Percentiles rank a stretch among this genome's conserved stretches.
phyloP scores from a whole-genome alignment of 2,888 invertebrate species.

The Pachymerium ferrugineum region DNA sequence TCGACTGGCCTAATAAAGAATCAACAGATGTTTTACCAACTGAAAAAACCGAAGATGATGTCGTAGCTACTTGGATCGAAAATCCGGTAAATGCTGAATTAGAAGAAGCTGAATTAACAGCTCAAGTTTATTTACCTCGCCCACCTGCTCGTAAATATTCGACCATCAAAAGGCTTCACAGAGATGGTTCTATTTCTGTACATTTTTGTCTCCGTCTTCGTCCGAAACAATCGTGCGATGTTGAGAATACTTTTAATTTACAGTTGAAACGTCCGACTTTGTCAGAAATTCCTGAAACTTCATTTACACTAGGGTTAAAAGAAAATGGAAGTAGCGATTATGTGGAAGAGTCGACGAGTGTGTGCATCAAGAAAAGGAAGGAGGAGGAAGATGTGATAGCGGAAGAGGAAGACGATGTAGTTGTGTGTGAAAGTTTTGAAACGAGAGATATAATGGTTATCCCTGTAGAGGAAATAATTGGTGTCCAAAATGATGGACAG shows the following conservation, averaged over 20 bases:
- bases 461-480: no score
- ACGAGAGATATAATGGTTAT: no score
- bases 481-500: not conserved
- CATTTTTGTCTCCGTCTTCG: not conserved
- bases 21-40: not conserved
- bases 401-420: not conserved
- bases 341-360: not conserved
- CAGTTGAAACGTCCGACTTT: not conserved
- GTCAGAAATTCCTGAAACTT: not conserved
- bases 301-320: not conserved
- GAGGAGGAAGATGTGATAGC: not conserved
- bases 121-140: not conserved
- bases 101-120: not conserved
- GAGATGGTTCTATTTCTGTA: not conserved
- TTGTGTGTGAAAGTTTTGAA: not conserved
- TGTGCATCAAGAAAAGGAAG: not conserved
- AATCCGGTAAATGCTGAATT: not conserved
- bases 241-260: not conserved
- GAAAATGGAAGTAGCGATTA: not conserved
- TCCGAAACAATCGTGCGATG: not conserved
- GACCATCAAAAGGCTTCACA: not conserved
- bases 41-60: not conserved
- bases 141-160: slow-evolving; percentile 12
- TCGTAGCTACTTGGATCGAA: not conserved
- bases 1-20: not conserved